Percentiles rank a stretch among this genome's conserved stretches.
Evolutionary conservation across 2,797 vertebrate species (phyloP).

Genomic region (Buceros bicornis): DNA sequence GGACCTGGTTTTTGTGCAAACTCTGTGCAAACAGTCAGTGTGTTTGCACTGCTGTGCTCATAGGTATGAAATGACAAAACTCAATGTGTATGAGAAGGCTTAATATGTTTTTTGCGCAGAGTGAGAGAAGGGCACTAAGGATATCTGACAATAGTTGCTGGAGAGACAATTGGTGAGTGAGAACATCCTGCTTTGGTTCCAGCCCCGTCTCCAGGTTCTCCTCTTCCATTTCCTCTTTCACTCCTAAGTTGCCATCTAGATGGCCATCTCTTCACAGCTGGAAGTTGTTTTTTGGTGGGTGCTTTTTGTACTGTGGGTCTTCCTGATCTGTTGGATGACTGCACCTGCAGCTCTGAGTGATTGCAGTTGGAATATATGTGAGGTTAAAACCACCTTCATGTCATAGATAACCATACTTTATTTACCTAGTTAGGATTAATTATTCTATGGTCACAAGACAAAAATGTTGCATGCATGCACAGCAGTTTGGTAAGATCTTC

Average conservation of each 20-base stretch:
- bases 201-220: background rate
- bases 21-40: too few species aligned
- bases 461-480: background rate
- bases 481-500: background rate
- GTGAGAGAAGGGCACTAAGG: background rate
- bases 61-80: background rate
- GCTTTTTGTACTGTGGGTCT: background rate
- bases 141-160: background rate
- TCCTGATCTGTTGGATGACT: background rate
- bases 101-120: background rate
- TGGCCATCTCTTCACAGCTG: background rate
- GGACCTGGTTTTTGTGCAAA: too few species aligned
- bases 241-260: background rate
- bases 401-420: background rate
- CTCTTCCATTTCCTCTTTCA: background rate
- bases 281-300: background rate
- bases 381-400: background rate
- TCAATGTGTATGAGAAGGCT: background rate
- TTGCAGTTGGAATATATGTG: background rate
- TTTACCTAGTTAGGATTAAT: background rate
- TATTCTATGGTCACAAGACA: background rate
- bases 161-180: background rate
- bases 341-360: background rate
- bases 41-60: background rate
- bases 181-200: background rate